Evolutionary conservation across 1,140 invertebrate species (phyloP).

Genomic region (Chrysopa pallens): DNA sequence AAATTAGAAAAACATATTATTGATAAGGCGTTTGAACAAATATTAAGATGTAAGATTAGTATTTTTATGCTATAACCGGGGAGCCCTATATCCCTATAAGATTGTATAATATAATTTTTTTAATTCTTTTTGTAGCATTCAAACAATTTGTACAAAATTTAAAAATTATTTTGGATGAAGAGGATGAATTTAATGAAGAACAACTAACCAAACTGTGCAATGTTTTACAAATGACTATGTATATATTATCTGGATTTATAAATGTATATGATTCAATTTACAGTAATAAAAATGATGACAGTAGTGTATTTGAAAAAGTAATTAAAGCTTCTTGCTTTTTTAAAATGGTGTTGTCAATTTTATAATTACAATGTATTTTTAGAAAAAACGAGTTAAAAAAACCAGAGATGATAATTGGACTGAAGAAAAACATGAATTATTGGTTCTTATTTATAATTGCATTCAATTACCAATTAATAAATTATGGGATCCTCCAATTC

Average conservation of each 20-base stretch:
- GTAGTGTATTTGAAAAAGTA: background rate
- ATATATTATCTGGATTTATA: background rate
- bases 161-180: constrained; percentile 6
- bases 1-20: constrained; percentile 17
- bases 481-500: constrained; percentile 43
- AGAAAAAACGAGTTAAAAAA: background rate
- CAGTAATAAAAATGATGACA: background rate
- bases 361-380: background rate
- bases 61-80: background rate
- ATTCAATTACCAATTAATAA: constrained; percentile 34
- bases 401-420: background rate
- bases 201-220: constrained; percentile 3
- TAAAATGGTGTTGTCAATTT: background rate
- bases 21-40: constrained; percentile 14
- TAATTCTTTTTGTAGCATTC: background rate
- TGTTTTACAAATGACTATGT: constrained; percentile 4
- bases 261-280: background rate
- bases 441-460: constrained; percentile 33
- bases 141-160: constrained; percentile 1
- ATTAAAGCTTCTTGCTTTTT: background rate
- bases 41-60: constrained; percentile 14
- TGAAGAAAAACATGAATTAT: constrained; percentile 18
- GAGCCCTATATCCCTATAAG: background rate
- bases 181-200: constrained; percentile 3
- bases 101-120: background rate